Conservation (phyloP, 2,888 invertebrate genomes). For the Microdon myrmicae region DNA sequence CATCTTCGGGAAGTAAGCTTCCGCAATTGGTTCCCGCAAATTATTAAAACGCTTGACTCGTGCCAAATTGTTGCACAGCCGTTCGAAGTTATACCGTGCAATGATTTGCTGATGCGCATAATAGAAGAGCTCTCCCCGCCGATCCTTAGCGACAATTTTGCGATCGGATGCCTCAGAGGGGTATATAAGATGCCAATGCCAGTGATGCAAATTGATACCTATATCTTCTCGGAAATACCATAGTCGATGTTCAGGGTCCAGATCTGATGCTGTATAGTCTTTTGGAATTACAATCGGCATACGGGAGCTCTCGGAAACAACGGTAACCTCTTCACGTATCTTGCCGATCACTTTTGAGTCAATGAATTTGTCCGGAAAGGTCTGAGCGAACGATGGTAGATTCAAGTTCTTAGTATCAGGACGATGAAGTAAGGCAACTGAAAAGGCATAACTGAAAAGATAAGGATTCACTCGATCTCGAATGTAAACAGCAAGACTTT, state of each 20-base stretch:
- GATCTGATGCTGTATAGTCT: conserved; percentile 81
- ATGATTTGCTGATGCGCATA: conserved; percentile 77
- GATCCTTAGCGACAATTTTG: conserved; percentile 72
- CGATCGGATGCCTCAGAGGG: conserved; percentile 75
- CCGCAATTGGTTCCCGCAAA: conserved; percentile 76
- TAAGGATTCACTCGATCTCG: conserved; percentile 81
- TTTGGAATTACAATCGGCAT: conserved; percentile 71
- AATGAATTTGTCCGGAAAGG: conserved; percentile 75
- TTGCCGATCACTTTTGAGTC: conserved; percentile 71
- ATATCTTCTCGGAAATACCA: conserved; percentile 70
- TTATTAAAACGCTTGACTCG: conserved; percentile 74
- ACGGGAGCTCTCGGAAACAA: conserved; percentile 73
- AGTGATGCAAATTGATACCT: conserved; percentile 69
- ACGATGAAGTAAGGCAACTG: conserved; percentile 79
- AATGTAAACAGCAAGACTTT: conserved; percentile 75
- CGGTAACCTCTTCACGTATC: conserved; percentile 70
- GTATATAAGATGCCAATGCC: conserved; percentile 75
- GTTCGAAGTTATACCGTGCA: conserved; percentile 79
- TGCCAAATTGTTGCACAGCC: conserved; percentile 76
- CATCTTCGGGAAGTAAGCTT: conserved; percentile 86
- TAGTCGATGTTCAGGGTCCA: conserved; percentile 79
- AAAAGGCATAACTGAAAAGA: conserved; percentile 81
- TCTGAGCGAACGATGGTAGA: conserved; percentile 73
- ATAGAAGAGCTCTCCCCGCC: conserved; percentile 83
- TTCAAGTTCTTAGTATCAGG: conserved; percentile 72